Base-by-base conservation (phyloP, 2,113 vertebrate species). In the Hiodon alosoides region DNA sequence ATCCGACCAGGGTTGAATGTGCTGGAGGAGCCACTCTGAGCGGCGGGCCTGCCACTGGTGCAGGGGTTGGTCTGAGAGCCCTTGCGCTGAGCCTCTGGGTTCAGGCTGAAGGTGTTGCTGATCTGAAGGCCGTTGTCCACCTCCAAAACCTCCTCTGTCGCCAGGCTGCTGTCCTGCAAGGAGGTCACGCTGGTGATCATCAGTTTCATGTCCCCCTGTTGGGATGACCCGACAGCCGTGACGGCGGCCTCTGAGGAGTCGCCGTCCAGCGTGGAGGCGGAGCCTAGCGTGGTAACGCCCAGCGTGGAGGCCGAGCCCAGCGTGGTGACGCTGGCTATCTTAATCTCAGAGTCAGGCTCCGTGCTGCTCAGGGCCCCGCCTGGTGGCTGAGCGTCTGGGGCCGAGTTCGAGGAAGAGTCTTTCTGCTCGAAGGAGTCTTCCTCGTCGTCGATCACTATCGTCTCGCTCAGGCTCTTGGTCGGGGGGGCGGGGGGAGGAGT, bases 171-270 rank as follows among this genome's bases (percentile, higher is more conserved):
- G 76, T 89, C 94, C 85, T 97, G 96, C 85, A 99, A 90, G 31
- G 97, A 99, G 0, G 95, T 99, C 83, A 99, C 97, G 68, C 95
- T 95, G 77, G 95, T 98, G 83, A 99, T 98, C 94, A 96, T 94
- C 89, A 99, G 90, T 90, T 95, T 95, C 91, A 97, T 93, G 88
- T 98, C 95, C 46, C 78, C 78, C 86, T 83, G 86, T 69, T 81
- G 82, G 3, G 81, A 70, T 62, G 87, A 83, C 88, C 88, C 86
- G 86, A 60, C 53, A 10, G 59, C 17, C 52, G 54, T 72, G 14
- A 69, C 72, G 52, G 76, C 71, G 1, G 75, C 72, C 50, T 86
- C 86, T 65, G 78, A 59, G 47, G 77, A 66, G 47, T 31, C 31
- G 31, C 31, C 31, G 31, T 31, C 31, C 31, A 31, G 31, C 31